Percentiles rank a stretch among this genome's conserved stretches.
Evolutionary conservation across 1,140 invertebrate genomes (phyloP).

Genomic region (Eumeta japonica): DNA sequence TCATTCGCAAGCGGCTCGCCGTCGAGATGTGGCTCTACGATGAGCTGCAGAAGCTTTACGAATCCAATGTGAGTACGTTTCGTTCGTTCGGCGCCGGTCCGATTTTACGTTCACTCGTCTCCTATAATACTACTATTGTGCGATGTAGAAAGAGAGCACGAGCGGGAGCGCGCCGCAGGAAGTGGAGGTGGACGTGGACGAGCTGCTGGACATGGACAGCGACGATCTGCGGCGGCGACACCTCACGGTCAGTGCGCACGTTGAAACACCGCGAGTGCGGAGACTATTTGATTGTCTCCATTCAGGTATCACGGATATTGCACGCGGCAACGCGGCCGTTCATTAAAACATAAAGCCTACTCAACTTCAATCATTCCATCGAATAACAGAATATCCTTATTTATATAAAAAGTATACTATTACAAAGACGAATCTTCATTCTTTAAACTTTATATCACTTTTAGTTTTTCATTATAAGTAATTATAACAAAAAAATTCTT

Average conservation of each 20-base stretch:
- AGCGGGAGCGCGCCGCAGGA: conserved; percentile 63
- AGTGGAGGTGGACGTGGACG: conserved; percentile 91
- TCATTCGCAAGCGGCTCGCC: conserved; percentile 89
- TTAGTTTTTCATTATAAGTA: no score
- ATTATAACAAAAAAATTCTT: no score
- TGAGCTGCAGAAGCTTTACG: conserved; percentile 87
- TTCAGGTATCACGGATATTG: conserved; percentile 3
- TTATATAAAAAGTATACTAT: no score
- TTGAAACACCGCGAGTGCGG: not conserved
- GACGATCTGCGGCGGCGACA: conserved; percentile 80
- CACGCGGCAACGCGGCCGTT: no score
- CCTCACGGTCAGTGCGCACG: conserved; percentile 66
- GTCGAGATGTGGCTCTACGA: conserved; percentile 98
- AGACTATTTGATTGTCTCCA: not conserved
- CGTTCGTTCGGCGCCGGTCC: not conserved
- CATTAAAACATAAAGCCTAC: no score
- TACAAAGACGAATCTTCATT: no score
- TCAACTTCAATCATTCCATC: no score
- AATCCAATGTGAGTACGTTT: conserved; percentile 65
- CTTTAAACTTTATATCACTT: no score
- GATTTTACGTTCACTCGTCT: not conserved
- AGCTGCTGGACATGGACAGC: conserved; percentile 88
- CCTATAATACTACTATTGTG: not conserved
- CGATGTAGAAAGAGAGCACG: conserved; percentile 54
- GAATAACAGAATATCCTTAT: no score